Evolutionary conservation across 2,888 invertebrate genomes (phyloP), one percentile per base, ranked within the genome.

Genomic region (Miltochrista miniata): DNA sequence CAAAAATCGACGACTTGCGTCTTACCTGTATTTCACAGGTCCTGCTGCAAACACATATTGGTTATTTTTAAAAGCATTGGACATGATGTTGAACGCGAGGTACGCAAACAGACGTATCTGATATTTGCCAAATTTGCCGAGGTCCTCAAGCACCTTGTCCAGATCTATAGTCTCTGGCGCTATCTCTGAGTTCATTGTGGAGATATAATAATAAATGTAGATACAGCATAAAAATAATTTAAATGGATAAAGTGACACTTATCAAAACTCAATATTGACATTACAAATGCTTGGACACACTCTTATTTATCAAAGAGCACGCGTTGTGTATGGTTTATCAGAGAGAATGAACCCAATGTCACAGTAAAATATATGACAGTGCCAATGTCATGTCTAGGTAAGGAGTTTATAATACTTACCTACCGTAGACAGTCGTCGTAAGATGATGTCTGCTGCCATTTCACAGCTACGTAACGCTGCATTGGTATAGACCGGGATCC

Each of bases 31-130:
- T 11, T 30, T 15, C 0, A 45, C 37, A 8, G 45, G 45, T 4
- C 14, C 36, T 3, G 45, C 37, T 14, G 37, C 36, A 30, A 45
- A 45, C 30, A 45, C 45, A 8, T 45, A 45, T 7, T 45, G 45
- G 30, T 36, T 45, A 37, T 45, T 45, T 30, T 37, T 37, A 0
- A 37, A 29, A 30, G 45, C 30, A 1, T 37, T 45, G 8, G 36
- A 30, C 24, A 37, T 12, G 5, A 45, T 11, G 7, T 30, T 37
- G 2, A 12, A 7, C 3, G 37, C 7, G 13, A 45, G 10, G n/a
- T 45, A 45, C 1, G 30, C 36, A 30, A 37, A 37, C 37, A 45
- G 29, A 7, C 30, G 2, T 11, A 30, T 15, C n/a, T 45, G 45
- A 9, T 45, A 45, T 9, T 3, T 1, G 4, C 45, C 45, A 14